Evolutionary conservation across 2,113 vertebrate species (phyloP).

Genomic region (Rhizomys pruinosus): DNA sequence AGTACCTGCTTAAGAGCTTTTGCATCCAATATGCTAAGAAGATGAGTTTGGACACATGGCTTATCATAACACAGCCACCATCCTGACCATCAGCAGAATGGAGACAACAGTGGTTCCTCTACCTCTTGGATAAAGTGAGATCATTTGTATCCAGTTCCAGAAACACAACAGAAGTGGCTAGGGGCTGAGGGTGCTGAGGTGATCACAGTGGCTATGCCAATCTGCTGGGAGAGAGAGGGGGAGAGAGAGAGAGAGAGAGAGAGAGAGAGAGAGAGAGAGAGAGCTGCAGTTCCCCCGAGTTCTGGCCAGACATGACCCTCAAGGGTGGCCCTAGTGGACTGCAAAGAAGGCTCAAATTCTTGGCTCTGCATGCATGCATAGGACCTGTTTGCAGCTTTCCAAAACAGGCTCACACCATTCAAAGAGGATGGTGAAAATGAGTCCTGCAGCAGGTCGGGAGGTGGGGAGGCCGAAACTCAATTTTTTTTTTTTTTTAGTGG

Average conservation of each 20-base stretch:
- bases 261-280: not conserved
- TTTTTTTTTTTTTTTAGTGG: too few relatives aligned
- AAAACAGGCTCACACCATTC: slow-evolving; percentile 59
- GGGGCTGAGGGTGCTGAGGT: not conserved
- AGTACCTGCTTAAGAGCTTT: not conserved
- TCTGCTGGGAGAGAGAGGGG: not conserved
- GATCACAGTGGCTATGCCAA: not conserved
- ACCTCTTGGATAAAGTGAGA: not conserved
- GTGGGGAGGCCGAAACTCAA: not conserved
- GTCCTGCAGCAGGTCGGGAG: not conserved
- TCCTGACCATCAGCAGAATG: not conserved
- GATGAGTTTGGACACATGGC: not conserved
- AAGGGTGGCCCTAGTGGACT: slow-evolving; percentile 1
- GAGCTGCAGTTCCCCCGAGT: not conserved
- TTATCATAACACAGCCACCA: not conserved
- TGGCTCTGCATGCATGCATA: not conserved
- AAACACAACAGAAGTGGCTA: not conserved
- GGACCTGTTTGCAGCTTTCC: slow-evolving; percentile 45
- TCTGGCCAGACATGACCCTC: not conserved
- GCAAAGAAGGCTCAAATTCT: slow-evolving; percentile 2
- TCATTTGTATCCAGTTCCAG: not conserved
- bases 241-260: not conserved
- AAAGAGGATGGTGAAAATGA: slow-evolving; percentile 56
- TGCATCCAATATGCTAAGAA: not conserved
- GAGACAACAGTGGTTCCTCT: not conserved